Base-by-base conservation (phyloP, 2,888 invertebrate genomes). In the Metacarcinus magister region DNA sequence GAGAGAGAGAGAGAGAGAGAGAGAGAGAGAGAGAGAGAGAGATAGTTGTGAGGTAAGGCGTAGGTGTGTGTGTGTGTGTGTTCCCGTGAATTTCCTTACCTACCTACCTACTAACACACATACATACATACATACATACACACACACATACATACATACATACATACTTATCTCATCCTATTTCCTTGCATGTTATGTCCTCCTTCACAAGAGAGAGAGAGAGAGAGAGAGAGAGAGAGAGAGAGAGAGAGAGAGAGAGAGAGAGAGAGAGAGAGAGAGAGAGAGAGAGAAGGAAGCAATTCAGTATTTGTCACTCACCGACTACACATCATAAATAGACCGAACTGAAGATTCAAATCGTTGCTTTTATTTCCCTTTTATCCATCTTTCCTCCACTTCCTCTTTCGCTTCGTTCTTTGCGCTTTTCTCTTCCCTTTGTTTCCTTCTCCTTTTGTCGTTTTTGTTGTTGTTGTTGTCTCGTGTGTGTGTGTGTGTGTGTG, bases 1-100 rank as follows among this genome's bases (percentile, higher is more conserved):
- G 19, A 10, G 60, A 60, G 60, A 19, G 60, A 60, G 60, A 60
- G 60, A 60, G 60, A 60, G 60, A 60, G 60, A 60, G 60, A 60
- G 60, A 60, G 60, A 60, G 60, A 60, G 60, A 60, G 60, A 60
- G 60, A 60, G 60, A 60, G 60, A 60, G 60, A 60, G 60, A 60
- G 60, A 60, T 2, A 10, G 5, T 46, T 46, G 46, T 10, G 46
- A 7, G 46, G 5, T 10, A 46, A 7, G 10, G 4, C 5, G 4
- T 46, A 10, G 46, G 5, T 10, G 46, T 46, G 46, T 4, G 10
- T 10, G 46, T 46, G 46, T n/a, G n/a, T n/a, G n/a, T n/a, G n/a
- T n/a, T n/a, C n/a, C n/a, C n/a, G n/a, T n/a, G n/a, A n/a, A n/a
- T n/a, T n/a, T n/a, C n/a, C n/a, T n/a, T n/a, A n/a, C n/a, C n/a